Evolutionary conservation across 30 jellyfish, hydroid and myxozoan genomes (phyloP), one percentile per base, ranked within the genome.

Genomic region (Morbakka virulenta): DNA sequence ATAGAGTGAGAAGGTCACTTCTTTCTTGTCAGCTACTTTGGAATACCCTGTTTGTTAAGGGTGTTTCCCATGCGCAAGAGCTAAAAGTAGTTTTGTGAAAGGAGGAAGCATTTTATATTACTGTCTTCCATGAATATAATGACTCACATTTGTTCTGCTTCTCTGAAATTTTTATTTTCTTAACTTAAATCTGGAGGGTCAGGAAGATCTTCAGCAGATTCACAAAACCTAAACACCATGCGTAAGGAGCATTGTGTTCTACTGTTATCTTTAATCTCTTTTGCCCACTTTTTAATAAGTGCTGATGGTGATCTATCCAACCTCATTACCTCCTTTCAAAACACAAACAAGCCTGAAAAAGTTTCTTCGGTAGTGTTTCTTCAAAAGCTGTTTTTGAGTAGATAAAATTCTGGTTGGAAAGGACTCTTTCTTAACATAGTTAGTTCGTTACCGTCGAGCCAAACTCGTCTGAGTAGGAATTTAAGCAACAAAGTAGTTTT

Each of bases 401-500:
- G 29, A 13, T 29, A 22, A 24, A 28, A 67, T 29, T 67, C 79
- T 2, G 79, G 79, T 29, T 67, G 79, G 33, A 3, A 32, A 1
- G 33, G 20, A 67, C 2, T 1, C 62, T 67, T 67, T 33, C 72
- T 12, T 28, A 67, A 67, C 2, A 67, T 30, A 4, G 4, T 4
- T n/a, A 67, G 25, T 6, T 67, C 25, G 2, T 4, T 12, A n/a
- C 2, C 29, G 33, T 67, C 79, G 1, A 67, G 72, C 3, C 25
- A 67, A 2, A 4, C 62, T 4, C 28, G 79, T 2, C 2, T 28
- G 1, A 67, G 2, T 29, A 67, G 25, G 20, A 67, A 4, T 4
- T 24, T 67, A 1, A 67, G n/a, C 25, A 67, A 33, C 23, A 67
- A 22, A 4, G 79, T 67, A 4, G 79, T 67, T 29, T 67, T 67